phyloP scores from a whole-genome alignment of 1,140 invertebrate species.

The Mycetomoellerius zeteki region DNA sequence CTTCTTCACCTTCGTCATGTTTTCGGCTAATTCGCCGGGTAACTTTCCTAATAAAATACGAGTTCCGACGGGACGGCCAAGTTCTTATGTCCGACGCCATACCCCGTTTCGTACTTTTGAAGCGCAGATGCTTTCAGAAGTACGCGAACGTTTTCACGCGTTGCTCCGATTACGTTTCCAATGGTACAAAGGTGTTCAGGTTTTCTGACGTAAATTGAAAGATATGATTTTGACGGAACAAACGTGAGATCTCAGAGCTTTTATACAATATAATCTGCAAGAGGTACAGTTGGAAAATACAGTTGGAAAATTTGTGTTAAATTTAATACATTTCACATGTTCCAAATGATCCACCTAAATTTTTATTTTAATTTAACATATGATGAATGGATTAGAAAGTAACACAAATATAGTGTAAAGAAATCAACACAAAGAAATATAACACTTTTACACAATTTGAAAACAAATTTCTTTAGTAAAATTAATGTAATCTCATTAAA shows the following conservation, averaged over 20 bases:
- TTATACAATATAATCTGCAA: neutral
- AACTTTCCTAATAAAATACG: constrained; percentile 71
- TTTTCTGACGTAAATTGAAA: constrained; percentile 9
- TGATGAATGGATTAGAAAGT: no score
- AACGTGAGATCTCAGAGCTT: neutral
- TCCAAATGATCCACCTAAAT: no score
- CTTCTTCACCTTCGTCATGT: constrained; percentile 57
- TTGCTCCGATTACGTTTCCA: constrained; percentile 23
- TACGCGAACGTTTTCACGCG: neutral
- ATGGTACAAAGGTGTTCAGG: neutral
- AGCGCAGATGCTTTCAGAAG: constrained; percentile 17
- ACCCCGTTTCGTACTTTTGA: constrained; percentile 19
- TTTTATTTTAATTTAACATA: no score
- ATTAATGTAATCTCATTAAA: no score
- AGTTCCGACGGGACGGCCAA: constrained; percentile 54
- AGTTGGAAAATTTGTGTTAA: no score
- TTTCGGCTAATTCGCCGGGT: constrained; percentile 50
- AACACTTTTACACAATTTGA: no score
- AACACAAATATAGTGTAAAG: no score
- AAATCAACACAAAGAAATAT: no score
- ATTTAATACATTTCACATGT: no score
- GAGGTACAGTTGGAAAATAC: no score
- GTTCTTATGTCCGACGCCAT: constrained; percentile 29
- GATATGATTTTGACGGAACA: neutral
- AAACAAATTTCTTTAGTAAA: no score